Evolutionary conservation across 2,797 vertebrate species (phyloP), one percentile per base, ranked within the genome.

Genomic region (Paedocypris micromegethes): DNA sequence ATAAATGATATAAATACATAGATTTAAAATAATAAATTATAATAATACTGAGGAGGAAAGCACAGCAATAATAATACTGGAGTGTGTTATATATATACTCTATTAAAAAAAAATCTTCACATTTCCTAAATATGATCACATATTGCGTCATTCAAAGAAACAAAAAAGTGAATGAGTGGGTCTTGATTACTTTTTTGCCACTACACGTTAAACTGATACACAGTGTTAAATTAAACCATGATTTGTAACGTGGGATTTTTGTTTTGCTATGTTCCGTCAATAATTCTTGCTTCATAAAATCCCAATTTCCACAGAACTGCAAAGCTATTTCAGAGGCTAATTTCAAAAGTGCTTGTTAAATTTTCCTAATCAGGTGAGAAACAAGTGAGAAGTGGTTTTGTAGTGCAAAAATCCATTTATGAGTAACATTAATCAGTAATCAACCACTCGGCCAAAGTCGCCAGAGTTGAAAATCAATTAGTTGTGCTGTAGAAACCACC

Each of bases 281-380:
- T 7, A 62, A 46, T 41, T 40, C 5, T 1, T 2, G n/a, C 50
- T 48, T 62, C 40, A 50, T 50, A 51, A 51, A 9, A 51, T 49
- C 45, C 42, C 45, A 23, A n/a, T 5, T 43, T 2, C 23, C 9
- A 9, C 37, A 9, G 41, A 55, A 37, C 6, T 39, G 5, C 41
- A 51, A 65, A 65, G 5, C n/a, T 6, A 46, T 65, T 39, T 65
- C 46, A 56, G 9, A 38, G 37, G 9, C 40, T 9, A 39, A 43
- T 53, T 46, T 44, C 54, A 44, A 37, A 48, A 58, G 7, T 39
- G 54, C 58, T 66, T 59, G 54, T 66, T 50, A 72, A 54, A 64
- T 56, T 37, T 60, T 39, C 38, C 44, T 62, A 55, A 66, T 72
- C 72, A 65, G 47, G 38, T 39, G 9, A 51, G 51, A 38, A 60